Conservation (phyloP, 2,797 vertebrate species). For the Mus minutoides region DNA sequence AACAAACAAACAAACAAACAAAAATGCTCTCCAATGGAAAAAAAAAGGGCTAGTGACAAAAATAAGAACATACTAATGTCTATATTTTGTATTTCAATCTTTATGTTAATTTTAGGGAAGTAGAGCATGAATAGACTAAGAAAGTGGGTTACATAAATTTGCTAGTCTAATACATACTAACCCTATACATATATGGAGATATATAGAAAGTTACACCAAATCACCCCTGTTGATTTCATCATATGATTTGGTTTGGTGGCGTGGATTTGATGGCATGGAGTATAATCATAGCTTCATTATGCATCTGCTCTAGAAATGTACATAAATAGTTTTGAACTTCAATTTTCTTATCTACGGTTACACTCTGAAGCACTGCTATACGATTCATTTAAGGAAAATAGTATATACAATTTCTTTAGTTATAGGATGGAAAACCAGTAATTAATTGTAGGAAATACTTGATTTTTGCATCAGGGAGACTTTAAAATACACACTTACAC, state of each 20-base stretch:
- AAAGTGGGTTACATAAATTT: neutral
- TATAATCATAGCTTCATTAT: neutral
- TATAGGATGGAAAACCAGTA: neutral
- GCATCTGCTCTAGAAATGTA: neutral
- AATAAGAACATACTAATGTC: neutral
- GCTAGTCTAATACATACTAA: neutral
- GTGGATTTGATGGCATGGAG: conserved; percentile 1
- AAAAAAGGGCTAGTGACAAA: neutral
- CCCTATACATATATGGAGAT: neutral
- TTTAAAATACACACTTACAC: neutral
- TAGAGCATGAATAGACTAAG: neutral
- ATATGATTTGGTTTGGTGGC: neutral
- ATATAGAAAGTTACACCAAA: neutral
- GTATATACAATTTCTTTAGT: neutral
- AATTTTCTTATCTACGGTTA: neutral
- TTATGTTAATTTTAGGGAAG: neutral
- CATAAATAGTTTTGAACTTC: neutral
- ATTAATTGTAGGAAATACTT: conserved; percentile 10
- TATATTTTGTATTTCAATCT: neutral
- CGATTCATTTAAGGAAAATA: neutral
- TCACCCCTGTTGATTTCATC: neutral
- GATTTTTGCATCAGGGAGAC: neutral
- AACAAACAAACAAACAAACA: neutral
- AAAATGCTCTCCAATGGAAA: neutral
- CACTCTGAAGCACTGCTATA: accelerated